Evolutionary conservation across 2,797 vertebrate species (phyloP).

Genomic region (Falco concolor): DNA sequence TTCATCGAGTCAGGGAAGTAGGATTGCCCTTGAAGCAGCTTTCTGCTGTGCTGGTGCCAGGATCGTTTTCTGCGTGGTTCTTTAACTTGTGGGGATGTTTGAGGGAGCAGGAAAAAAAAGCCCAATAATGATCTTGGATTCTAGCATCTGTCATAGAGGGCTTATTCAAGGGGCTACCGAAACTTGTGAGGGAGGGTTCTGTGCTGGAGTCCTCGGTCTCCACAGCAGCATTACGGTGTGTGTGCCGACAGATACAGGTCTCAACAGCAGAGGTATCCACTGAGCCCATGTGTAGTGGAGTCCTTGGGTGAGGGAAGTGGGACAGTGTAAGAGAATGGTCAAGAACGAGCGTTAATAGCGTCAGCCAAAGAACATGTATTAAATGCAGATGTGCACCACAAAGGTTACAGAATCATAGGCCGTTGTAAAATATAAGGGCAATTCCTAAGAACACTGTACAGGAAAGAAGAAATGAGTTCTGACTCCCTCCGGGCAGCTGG

Average conservation of each 20-base stretch:
- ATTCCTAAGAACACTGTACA: background rate
- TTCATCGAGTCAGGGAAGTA: background rate
- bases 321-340: background rate
- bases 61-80: background rate
- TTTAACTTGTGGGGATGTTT: background rate
- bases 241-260: fast-evolving
- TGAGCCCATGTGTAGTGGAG: background rate
- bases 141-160: background rate
- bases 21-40: background rate
- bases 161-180: background rate
- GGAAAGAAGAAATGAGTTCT: background rate
- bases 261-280: background rate
- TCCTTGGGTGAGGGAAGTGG: background rate
- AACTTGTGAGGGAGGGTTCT: background rate
- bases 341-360: background rate
- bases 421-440: background rate
- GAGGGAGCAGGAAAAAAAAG: background rate
- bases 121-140: background rate
- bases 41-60: background rate
- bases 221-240: background rate
- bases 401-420: background rate
- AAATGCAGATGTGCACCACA: background rate
- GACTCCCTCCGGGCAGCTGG: background rate
- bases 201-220: fast-evolving
- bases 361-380: background rate